phyloP scores from a whole-genome alignment of 1,140 invertebrate genomes.

The Hylaeus volcanicus region DNA sequence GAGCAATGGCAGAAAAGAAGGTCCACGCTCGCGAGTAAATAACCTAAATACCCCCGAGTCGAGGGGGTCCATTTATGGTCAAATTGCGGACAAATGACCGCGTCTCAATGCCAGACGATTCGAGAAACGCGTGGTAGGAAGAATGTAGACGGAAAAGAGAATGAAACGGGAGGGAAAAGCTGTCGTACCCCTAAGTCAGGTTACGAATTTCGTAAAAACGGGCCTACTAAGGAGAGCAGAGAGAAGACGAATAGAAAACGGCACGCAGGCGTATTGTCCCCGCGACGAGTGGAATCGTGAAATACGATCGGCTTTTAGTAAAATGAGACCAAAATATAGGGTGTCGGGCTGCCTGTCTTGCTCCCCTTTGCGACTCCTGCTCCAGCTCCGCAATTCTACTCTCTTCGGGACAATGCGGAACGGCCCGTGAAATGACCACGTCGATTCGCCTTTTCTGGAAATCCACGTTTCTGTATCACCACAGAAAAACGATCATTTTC shows the following conservation, averaged over 20 bases:
- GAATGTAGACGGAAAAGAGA: too few relatives aligned
- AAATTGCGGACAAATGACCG: slow-evolving; percentile 76
- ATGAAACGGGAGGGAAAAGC: neutral
- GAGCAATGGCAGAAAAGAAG: slow-evolving; percentile 34
- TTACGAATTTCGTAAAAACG: slow-evolving; percentile 61
- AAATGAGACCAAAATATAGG: slow-evolving; percentile 77
- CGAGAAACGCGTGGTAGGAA: neutral
- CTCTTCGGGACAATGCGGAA: slow-evolving; percentile 52
- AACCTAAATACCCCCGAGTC: slow-evolving; percentile 62
- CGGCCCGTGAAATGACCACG: slow-evolving; percentile 72
- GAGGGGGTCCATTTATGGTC: slow-evolving; percentile 69
- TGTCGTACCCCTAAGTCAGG: slow-evolving; percentile 60
- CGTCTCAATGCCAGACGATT: slow-evolving; percentile 55
- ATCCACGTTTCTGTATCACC: slow-evolving; percentile 22
- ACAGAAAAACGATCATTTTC: too few relatives aligned
- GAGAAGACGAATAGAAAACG: slow-evolving; percentile 61
- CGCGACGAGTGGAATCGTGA: slow-evolving; percentile 72
- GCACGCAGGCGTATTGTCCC: slow-evolving; percentile 68
- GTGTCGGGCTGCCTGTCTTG: slow-evolving; percentile 59
- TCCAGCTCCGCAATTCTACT: slow-evolving; percentile 20
- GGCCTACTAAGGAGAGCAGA: slow-evolving; percentile 28
- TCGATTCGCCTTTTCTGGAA: slow-evolving; percentile 42
- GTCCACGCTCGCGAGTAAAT: slow-evolving; percentile 56
- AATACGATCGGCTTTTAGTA: slow-evolving; percentile 79
- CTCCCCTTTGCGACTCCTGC: neutral